A percentile compares a stretch with the other conserved stretches of the same genome.
Conservation (phyloP, 1,140 invertebrate genomes). For the Saxidomus purpurata region DNA sequence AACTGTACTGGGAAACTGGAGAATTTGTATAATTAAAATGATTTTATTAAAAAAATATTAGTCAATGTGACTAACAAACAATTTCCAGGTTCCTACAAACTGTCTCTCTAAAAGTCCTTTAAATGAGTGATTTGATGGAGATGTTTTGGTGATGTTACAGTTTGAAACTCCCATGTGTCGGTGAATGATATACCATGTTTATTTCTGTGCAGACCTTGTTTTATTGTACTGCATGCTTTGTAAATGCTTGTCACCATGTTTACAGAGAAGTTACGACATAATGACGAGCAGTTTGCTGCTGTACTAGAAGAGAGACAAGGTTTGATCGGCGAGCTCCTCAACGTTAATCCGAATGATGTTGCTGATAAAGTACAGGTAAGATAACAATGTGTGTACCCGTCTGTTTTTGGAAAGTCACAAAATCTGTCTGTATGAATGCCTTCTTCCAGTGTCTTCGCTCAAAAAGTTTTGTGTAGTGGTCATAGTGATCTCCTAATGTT, state of each 20-base stretch:
- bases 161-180: background rate
- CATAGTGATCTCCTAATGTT: too few relatives aligned
- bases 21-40: background rate
- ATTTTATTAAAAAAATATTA: too few relatives aligned
- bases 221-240: constrained; percentile 46
- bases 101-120: too few relatives aligned
- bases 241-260: constrained; percentile 51
- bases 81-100: too few relatives aligned
- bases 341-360: constrained; percentile 1
- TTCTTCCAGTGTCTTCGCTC: too few relatives aligned
- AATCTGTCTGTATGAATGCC: too few relatives aligned
- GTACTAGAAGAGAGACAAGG: constrained; percentile 61
- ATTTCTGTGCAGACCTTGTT: background rate
- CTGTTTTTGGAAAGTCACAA: too few relatives aligned
- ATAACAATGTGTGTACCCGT: too few relatives aligned
- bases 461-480: too few relatives aligned
- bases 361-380: constrained; percentile 41
- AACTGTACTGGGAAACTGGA: background rate
- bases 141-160: background rate
- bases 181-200: background rate
- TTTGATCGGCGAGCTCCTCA: constrained; percentile 62
- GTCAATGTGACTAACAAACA: too few relatives aligned
- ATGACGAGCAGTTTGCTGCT: constrained; percentile 88
- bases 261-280: constrained; percentile 87
- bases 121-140: too few relatives aligned